Conservation (phyloP, 2,113 vertebrate genomes). For the Trinectes maculatus region DNA sequence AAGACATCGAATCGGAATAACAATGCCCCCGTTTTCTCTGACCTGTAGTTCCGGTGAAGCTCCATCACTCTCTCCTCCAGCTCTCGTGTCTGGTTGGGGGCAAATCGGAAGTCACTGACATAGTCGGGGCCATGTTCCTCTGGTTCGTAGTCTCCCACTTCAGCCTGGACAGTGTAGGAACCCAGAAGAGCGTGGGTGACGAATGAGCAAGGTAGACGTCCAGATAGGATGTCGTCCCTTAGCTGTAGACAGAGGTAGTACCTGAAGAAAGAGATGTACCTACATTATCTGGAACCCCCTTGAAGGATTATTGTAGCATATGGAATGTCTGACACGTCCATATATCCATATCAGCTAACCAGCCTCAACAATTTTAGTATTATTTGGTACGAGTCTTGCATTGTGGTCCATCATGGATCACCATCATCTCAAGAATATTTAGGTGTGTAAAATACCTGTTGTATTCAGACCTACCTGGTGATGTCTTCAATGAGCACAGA, state of each 20-base stretch:
- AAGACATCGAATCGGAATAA: slow-evolving; percentile 21
- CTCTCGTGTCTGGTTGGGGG: slow-evolving; percentile 95
- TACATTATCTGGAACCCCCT: too few species aligned
- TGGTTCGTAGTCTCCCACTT: slow-evolving; percentile 91
- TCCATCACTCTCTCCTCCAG: slow-evolving; percentile 98
- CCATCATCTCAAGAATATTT: too few species aligned
- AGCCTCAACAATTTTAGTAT: too few species aligned
- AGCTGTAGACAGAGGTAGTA: slow-evolving; percentile 99
- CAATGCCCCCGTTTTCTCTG: not conserved
- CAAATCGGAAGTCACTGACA: slow-evolving; percentile 92
- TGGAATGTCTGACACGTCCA: too few species aligned
- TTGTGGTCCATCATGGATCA: too few species aligned
- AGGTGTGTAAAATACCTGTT: too few species aligned
- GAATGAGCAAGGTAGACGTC: slow-evolving; percentile 96
- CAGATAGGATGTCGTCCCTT: slow-evolving; percentile 94
- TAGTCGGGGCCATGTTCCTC: slow-evolving; percentile 95
- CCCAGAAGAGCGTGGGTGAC: slow-evolving; percentile 97
- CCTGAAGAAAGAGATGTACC: slow-evolving; percentile 83
- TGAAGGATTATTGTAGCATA: too few species aligned
- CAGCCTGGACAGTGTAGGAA: slow-evolving; percentile 95
- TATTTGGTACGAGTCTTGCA: too few species aligned
- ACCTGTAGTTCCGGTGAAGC: slow-evolving; percentile 96
- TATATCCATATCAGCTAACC: not conserved
- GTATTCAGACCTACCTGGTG: slow-evolving; percentile 87
- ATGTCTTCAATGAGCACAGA: slow-evolving; percentile 98